phyloP scores from a whole-genome alignment of 2,113 vertebrate genomes.

The Pagrus major region DNA sequence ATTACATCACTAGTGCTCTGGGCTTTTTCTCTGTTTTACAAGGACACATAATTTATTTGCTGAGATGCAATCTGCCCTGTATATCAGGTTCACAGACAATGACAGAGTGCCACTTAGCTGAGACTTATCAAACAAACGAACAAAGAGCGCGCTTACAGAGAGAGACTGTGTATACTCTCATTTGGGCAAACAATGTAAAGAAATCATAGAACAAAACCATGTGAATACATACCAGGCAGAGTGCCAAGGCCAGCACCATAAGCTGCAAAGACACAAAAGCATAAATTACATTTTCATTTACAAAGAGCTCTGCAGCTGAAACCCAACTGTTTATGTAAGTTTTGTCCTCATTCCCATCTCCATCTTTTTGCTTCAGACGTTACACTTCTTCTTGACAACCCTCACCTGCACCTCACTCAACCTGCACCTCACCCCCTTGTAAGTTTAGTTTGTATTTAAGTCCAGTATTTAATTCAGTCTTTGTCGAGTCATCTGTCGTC shows the following conservation, averaged over 20 bases:
- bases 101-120: slow-evolving; percentile 21
- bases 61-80: slow-evolving; percentile 1
- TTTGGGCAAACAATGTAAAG: not conserved
- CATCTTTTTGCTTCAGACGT: not conserved
- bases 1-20: slow-evolving; percentile 10
- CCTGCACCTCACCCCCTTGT: no score
- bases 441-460: no score
- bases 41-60: slow-evolving; percentile 29
- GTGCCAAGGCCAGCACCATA: slow-evolving; percentile 69
- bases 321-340: not conserved
- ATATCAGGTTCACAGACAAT: slow-evolving; percentile 39
- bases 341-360: not conserved
- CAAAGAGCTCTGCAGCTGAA: not conserved
- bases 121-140: slow-evolving; percentile 39
- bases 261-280: slow-evolving; percentile 55
- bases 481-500: no score
- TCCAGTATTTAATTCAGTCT: no score
- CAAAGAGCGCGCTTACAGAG: not conserved
- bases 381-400: not conserved
- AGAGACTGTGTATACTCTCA: not conserved
- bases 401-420: no score
- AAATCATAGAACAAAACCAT: not conserved
- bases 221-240: slow-evolving; percentile 68
- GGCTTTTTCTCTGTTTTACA: slow-evolving; percentile 3
- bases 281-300: not conserved